Evolutionary conservation across 2,888 invertebrate genomes (phyloP).

Genomic region (Drosophila kuntzei): DNA sequence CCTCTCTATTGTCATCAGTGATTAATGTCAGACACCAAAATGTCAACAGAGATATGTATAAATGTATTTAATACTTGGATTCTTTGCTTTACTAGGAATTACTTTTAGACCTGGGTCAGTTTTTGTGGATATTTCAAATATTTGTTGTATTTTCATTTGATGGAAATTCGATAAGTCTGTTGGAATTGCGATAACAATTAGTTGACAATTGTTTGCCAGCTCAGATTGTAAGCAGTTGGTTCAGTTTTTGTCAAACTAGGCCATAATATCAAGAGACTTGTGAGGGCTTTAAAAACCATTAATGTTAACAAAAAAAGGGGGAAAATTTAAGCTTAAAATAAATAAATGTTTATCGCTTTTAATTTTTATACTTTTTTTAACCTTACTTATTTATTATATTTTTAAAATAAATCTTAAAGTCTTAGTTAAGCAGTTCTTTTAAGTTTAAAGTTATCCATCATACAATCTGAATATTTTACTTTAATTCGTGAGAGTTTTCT

Average conservation of each 20-base stretch:
- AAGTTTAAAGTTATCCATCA: neutral
- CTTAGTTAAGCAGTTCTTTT: neutral
- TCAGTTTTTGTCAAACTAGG: slow-evolving; percentile 34
- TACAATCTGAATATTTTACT: neutral
- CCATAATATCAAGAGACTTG: slow-evolving; percentile 14
- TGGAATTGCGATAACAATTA: slow-evolving; percentile 41
- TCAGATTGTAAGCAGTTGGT: slow-evolving; percentile 19
- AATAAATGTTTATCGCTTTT: too few relatives aligned
- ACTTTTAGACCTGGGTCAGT: neutral
- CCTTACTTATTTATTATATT: too few relatives aligned
- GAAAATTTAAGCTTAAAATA: slow-evolving; percentile 22
- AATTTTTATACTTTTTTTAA: too few relatives aligned
- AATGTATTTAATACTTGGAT: neutral
- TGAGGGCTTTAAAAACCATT: slow-evolving; percentile 51
- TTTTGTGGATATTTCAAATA: slow-evolving; percentile 19
- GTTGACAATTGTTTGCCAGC: slow-evolving; percentile 34
- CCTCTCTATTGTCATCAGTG: slow-evolving; percentile 23
- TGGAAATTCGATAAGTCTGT: slow-evolving; percentile 54
- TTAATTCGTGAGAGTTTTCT: neutral
- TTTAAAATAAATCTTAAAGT: too few relatives aligned
- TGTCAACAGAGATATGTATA: slow-evolving; percentile 10
- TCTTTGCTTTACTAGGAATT: neutral
- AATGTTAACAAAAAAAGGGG: slow-evolving; percentile 20
- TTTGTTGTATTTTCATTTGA: slow-evolving; percentile 41
- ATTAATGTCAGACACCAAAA: slow-evolving; percentile 33